Base-by-base conservation (phyloP, 1,140 invertebrate species). In the Nomia melanderi region DNA sequence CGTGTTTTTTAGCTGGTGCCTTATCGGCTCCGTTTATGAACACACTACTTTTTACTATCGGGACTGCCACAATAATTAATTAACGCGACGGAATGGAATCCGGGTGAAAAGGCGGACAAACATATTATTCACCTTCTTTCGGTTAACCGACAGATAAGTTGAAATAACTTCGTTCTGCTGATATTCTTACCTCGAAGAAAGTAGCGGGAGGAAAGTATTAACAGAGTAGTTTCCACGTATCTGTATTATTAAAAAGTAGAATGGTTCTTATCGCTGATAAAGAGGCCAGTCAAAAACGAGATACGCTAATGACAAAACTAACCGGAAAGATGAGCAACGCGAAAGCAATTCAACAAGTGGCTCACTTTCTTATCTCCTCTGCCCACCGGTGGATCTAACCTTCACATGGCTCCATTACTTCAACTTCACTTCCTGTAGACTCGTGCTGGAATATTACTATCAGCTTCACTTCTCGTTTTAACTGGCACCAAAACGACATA, bases 321-420 rank as follows among this genome's bases (percentile, higher is more conserved):
- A 57, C 29, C 57, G 47, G 47, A 39, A 57, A 11, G 39, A 64
- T 53, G 70, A 78, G 23, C 53, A 66, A 64, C 5, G 31, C 69
- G 63, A 78, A 73, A 64, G 36, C 53, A 65, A 36, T 44, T 41
- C 39, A 56, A 65, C 27, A 62, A 47, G 36, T 47, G 53, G 65
- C 33, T 63, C 29, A 63, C 33, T 80, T 77, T 77, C 74, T 80
- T 80, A 80, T 80, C 76, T 23, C 65, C 59, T 39, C 20, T 47
- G 36, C 59, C 23, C 36, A 53, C 69, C 67, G 41, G 44, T 72
- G 54, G 27, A 33, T 79, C 76, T 67, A 72, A 78, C 67, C 75
- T 81, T 75, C 59, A n/a, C 25, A 60, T 71, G 64, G 50, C 60
- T 71, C 76, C 59, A 67, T 82, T 79, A 69, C 78, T 79, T 79